Percentiles rank a stretch among this genome's conserved stretches.
phyloP scores from a whole-genome alignment of 2,888 invertebrate species.

The Gandaritis pyraliata region DNA sequence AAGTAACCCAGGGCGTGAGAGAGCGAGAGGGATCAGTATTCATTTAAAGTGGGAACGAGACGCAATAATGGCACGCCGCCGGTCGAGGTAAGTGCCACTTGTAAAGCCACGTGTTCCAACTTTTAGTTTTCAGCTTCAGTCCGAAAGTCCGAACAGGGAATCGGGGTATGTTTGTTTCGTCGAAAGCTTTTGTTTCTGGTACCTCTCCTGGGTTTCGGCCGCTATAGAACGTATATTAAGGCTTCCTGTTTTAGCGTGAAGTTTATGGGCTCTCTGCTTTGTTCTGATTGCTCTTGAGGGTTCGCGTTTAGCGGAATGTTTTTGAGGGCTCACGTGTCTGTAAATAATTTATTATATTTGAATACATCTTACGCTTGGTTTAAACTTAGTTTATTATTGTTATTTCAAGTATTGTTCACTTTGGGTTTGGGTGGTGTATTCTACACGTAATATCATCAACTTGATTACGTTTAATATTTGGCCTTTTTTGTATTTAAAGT shows the following conservation, averaged over 20 bases:
- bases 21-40: conserved; percentile 74
- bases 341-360: conserved; percentile 20
- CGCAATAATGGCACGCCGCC: conserved; percentile 73
- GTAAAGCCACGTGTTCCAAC: conserved; percentile 75
- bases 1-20: conserved; percentile 72
- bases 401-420: conserved; percentile 1
- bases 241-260: conserved; percentile 26
- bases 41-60: conserved; percentile 81
- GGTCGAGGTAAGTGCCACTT: conserved; percentile 79
- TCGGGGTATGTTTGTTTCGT: conserved; percentile 39
- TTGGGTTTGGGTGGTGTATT: neutral
- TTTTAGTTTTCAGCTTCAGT: conserved; percentile 51
- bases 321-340: conserved; percentile 17
- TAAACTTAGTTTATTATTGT: conserved; percentile 8
- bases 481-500: no score
- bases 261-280: conserved; percentile 32
- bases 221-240: conserved; percentile 39
- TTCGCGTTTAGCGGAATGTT: conserved; percentile 19
- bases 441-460: no score
- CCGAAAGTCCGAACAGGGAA: conserved; percentile 31
- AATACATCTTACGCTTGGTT: conserved; percentile 7
- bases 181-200: conserved; percentile 35
- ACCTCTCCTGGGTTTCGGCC: conserved; percentile 37
- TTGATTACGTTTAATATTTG: no score
- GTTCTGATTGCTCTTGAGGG: conserved; percentile 28